A percentile compares a stretch with the other conserved stretches of the same genome.
These are phyloP conservation scores for Aselliscus stoliczkanus DNA, from an alignment of 2,797 vertebrate species.

Conservation along the genomic window DNA sequence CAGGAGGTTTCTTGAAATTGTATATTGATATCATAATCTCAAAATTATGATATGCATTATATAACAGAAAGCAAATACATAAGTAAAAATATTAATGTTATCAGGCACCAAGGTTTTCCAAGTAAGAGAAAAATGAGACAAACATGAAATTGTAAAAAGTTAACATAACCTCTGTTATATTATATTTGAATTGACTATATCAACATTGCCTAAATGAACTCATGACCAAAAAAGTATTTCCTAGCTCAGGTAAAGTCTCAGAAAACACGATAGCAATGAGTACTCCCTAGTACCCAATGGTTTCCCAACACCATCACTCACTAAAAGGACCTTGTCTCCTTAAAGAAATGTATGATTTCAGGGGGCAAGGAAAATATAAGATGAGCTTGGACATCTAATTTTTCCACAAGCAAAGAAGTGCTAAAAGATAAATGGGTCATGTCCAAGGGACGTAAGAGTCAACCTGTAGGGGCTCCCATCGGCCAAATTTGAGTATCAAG, in stretches of 20 bases:
- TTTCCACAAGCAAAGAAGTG: background rate
- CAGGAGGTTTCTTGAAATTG: background rate
- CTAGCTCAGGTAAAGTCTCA: background rate
- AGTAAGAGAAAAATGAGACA: background rate
- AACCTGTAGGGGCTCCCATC: background rate
- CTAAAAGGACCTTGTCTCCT: background rate
- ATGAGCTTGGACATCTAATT: background rate
- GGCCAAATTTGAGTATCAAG: background rate
- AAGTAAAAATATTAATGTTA: background rate
- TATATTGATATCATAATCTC: background rate
- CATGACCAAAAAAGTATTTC: background rate
- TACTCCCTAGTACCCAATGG: background rate
- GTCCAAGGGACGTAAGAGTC: background rate
- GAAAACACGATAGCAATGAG: background rate
- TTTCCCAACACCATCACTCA: background rate
- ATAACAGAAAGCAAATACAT: background rate
- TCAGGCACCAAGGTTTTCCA: background rate
- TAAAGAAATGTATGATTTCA: background rate
- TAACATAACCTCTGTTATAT: background rate
- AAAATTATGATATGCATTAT: background rate
- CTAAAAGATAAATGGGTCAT: too few relatives aligned
- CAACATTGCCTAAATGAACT: background rate
- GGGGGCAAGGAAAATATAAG: background rate
- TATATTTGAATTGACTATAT: background rate
- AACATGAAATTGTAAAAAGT: background rate